Conservation (phyloP, 30 jellyfish, hydroid and myxozoan species). For the Cassiopea andromeda region DNA sequence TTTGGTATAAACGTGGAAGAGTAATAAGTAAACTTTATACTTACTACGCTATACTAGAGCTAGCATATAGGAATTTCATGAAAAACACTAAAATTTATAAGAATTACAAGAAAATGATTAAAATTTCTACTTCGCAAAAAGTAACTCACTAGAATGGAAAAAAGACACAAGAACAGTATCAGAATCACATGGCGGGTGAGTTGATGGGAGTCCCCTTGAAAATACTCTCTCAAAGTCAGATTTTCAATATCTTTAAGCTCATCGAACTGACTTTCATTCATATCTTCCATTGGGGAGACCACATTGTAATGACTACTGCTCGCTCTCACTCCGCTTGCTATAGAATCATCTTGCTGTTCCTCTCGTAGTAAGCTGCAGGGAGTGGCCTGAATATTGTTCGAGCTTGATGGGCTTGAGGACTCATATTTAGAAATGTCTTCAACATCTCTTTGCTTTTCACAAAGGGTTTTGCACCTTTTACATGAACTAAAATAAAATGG, state of each 20-base stretch:
- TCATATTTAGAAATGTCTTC: constrained; percentile 12
- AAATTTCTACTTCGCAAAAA: not conserved
- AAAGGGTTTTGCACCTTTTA: constrained; percentile 35
- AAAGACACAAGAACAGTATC: constrained; percentile 52
- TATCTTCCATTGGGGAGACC: not conserved
- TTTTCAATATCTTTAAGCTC: constrained; percentile 65
- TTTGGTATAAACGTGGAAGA: too few relatives aligned
- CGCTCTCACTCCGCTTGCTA: not conserved
- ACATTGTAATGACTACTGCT: not conserved
- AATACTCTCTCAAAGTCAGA: constrained; percentile 44
- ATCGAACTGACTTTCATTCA: constrained; percentile 11
- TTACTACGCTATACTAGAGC: too few relatives aligned
- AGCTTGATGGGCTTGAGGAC: not conserved
- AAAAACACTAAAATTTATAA: not conserved
- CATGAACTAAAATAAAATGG: constrained; percentile 13
- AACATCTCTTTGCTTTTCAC: constrained; percentile 21
- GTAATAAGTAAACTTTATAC: too few relatives aligned
- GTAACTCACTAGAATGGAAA: constrained; percentile 67
- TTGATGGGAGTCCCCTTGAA: constrained; percentile 72
- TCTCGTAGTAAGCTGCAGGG: not conserved
- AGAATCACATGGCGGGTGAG: constrained; percentile 83
- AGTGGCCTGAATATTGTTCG: constrained; percentile 1
- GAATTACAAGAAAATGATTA: too few relatives aligned
- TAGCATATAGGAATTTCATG: not conserved
- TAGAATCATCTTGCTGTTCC: not conserved